A percentile compares a stretch with the other conserved stretches of the same genome.
These are phyloP conservation scores for Myiozetetes cayanensis DNA, from an alignment of 2,113 vertebrate genomes.

Conservation along the genomic window DNA sequence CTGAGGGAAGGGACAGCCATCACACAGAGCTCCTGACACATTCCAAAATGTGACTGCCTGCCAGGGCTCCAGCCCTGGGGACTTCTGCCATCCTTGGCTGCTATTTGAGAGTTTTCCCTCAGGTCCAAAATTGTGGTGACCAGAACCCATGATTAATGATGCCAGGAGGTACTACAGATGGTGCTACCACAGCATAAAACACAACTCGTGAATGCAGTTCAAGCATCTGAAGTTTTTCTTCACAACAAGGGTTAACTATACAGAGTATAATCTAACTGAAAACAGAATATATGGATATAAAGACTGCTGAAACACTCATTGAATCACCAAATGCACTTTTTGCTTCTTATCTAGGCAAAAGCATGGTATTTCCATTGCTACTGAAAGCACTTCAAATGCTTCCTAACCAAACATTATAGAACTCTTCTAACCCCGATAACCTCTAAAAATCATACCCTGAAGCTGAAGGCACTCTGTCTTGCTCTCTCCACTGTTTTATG, in stretches of 20 bases:
- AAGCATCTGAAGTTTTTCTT: background rate
- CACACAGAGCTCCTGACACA: background rate
- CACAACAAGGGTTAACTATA: background rate
- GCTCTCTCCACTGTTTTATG: background rate
- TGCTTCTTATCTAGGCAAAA: background rate
- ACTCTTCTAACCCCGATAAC: constrained; percentile 51
- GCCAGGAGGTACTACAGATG: background rate
- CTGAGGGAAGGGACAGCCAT: background rate
- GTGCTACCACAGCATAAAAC: background rate
- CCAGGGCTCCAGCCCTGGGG: background rate
- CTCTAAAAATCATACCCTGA: constrained; percentile 43
- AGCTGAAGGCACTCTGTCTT: background rate
- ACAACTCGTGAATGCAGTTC: rapidly evolving
- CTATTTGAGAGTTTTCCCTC: background rate
- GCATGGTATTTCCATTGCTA: background rate
- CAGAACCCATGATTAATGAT: rapidly evolving
- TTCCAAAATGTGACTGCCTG: background rate
- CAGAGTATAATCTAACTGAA: background rate
- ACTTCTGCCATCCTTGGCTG: background rate
- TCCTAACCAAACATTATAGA: constrained; percentile 37
- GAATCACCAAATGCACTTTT: background rate
- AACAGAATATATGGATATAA: background rate
- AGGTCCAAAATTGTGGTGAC: background rate
- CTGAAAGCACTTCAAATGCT: constrained; percentile 46
- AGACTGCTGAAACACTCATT: background rate